Base-by-base conservation (phyloP, 1,140 invertebrate genomes). In the Metopolophium dirhodum region DNA sequence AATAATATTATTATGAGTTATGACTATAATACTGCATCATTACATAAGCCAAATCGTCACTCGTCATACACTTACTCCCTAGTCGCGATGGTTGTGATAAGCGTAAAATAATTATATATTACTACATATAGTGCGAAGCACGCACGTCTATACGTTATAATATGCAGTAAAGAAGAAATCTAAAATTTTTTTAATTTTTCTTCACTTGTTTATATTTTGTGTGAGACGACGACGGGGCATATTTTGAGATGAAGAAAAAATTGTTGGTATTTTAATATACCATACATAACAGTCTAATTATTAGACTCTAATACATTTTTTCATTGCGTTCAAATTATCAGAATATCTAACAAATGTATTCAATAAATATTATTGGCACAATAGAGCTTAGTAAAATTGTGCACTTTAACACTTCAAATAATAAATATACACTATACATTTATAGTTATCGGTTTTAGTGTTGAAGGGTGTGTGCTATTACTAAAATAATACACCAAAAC, bases 401-500 rank as follows among this genome's bases (percentile, higher is more conserved):
- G 61, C 30, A 77, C 61, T 77, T n/a, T 18, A 77, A 77, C 61
- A 77, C 30, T 77, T 77, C 30, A n/a, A n/a, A n/a, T 35, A 77
- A 77, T 8, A 57, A 26, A 77, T 77, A 18, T 77, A n/a, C 11
- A 77, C 61, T 77, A 77, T 77, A 77, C n/a, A 20, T 35, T 6
- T 77, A 77, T 77, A 77, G 30, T 77, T n/a, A 18, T 14, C 22
- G n/a, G 61, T 77, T 77, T 77, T 77, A n/a, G 30, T 77, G 30
- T 20, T 77, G 11, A 35, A 77, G 14, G 30, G 61, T 77, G 61
- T 68, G 14, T 7, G 14, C 30, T 6, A n/a, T 68, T n/a, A 2
- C 61, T 77, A 77, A 77, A 77, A n/a, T 77, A 77, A n/a, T 77
- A 77, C n/a, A 77, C n/a, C 18, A 77, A 77, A n/a, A n/a, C 61